phyloP scores from a whole-genome alignment of 1,140 invertebrate genomes.

The silkworm (Bombyx mori) region DNA sequence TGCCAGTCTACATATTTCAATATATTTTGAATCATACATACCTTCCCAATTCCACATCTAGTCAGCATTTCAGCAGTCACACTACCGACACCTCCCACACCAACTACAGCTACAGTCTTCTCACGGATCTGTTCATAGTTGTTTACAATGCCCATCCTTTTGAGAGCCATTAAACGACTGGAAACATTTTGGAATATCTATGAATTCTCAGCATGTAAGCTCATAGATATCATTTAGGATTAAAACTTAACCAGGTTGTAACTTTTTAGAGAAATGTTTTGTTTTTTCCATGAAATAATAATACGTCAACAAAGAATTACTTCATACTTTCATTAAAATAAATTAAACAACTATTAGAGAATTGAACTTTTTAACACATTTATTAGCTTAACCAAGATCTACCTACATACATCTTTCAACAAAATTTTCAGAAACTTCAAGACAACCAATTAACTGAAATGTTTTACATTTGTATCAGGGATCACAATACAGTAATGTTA shows the following conservation, averaged over 20 bases:
- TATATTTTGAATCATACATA: conserved; percentile 40
- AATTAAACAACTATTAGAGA: too few species aligned
- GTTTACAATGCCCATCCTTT: conserved; percentile 98
- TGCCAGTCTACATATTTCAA: too few species aligned
- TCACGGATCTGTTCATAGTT: conserved; percentile 97
- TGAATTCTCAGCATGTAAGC: too few species aligned
- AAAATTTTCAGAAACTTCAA: conserved; percentile 1
- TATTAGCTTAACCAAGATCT: not conserved
- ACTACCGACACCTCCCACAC: conserved; percentile 98
- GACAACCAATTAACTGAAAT: too few species aligned
- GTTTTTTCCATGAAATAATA: too few species aligned
- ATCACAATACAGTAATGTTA: too few species aligned
- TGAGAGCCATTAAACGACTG: conserved; percentile 97
- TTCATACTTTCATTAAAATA: too few species aligned
- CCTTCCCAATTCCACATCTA: conserved; percentile 98
- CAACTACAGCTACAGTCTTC: conserved; percentile 93
- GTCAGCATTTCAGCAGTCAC: conserved; percentile 99
- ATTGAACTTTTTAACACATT: not conserved
- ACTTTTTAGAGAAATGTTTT: too few species aligned
- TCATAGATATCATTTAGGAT: too few species aligned
- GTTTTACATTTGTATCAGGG: too few species aligned
- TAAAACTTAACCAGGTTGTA: too few species aligned
- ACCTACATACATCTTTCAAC: not conserved
- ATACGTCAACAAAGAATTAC: too few species aligned
- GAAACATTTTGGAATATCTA: conserved; percentile 19